phyloP scores from a whole-genome alignment of 2,113 vertebrate species.

The Cyprinodon variegatus region DNA sequence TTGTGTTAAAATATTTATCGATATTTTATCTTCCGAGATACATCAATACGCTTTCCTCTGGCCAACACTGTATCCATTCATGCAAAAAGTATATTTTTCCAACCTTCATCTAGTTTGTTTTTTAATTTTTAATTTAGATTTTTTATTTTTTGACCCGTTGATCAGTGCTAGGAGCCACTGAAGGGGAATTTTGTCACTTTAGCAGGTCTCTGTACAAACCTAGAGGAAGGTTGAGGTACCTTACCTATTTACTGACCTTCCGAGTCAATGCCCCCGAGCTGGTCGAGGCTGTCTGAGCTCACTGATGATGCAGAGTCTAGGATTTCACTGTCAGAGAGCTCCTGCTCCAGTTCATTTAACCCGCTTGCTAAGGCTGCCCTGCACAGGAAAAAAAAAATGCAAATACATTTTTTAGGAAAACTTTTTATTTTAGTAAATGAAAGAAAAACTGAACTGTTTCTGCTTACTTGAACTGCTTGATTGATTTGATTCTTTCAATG shows the following conservation, averaged over 20 bases:
- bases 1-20: too few species aligned
- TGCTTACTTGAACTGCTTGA: constrained; percentile 93
- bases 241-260: constrained; percentile 95
- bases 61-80: too few species aligned
- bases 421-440: background rate
- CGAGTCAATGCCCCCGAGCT: constrained; percentile 65
- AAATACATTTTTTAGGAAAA: background rate
- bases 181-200: background rate
- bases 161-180: too few species aligned
- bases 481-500: constrained; percentile 87
- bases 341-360: constrained; percentile 89
- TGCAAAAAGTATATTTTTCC: too few species aligned
- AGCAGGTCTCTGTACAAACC: background rate
- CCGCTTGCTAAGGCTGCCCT: constrained; percentile 90
- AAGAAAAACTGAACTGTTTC: background rate
- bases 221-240: constrained; percentile 52
- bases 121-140: too few species aligned
- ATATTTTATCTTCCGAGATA: too few species aligned
- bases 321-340: constrained; percentile 89
- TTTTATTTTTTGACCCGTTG: too few species aligned
- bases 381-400: constrained; percentile 17
- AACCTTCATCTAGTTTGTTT: too few species aligned
- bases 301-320: constrained; percentile 84
- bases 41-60: too few species aligned
- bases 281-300: constrained; percentile 89